Base-by-base conservation (phyloP, 1,140 invertebrate genomes). In the Helicoverpa zea region DNA sequence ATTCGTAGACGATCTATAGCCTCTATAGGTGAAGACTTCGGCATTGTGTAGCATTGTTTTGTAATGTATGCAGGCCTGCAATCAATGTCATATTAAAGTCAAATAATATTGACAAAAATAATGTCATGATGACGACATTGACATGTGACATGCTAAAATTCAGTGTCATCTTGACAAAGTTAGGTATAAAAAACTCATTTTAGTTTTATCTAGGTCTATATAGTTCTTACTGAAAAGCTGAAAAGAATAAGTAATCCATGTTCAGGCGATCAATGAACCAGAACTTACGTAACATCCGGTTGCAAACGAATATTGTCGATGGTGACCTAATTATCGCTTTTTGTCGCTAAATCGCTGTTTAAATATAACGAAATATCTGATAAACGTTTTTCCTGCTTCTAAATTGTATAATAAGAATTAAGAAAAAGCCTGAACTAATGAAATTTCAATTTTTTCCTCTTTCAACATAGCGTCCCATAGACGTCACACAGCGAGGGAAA, bases 111-210 rank as follows among this genome's bases (percentile, higher is more conserved):
- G 63, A 66, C 63, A 63, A 66, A 58, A 66, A 35, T 63, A 47
- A 66, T 66, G 63, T 66, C 63, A 66, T 11, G 30, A 35, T 66
- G 63, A 66, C 35, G 63, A n/a, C 63, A 66, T 66, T 66, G 63
- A 47, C 63, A 66, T 66, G 35, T 66, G 63, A 66, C 63, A 66
- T 66, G 35, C 14, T 1, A 16, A 66, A 47, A 43, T 43, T 66
- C 63, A 66, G 14, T 66, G 63, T 66, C 63, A 66, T 66, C 30
- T n/a, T 66, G 63, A 47, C 14, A 18, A 43, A 47, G 43, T n/a
- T 35, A 16, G 12, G 12, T 14, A 12, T 9, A 58, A 47, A 16
- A 47, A 11, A 10, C 16, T 16, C 7, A 16, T 16, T n/a, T 47
- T 10, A 47, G 0, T 43, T 47, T 16, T 11, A 14, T 29, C 35